Conservation (phyloP, 2,888 invertebrate species). For the Chymomyza fuscimana region DNA sequence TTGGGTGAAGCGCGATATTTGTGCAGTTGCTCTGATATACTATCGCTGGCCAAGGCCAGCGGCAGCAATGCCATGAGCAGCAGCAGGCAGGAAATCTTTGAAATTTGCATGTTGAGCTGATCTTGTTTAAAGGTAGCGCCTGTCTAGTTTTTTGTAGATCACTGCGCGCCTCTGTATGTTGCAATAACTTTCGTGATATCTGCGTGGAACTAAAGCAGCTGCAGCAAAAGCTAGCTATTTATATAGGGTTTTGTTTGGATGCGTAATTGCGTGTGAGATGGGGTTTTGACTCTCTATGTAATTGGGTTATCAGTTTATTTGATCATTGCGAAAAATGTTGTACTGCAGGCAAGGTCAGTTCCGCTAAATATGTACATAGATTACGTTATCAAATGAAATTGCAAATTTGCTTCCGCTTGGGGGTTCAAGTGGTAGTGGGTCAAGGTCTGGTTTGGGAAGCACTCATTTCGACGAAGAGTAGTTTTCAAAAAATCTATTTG, state of each 20-base stretch:
- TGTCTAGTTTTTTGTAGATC: constrained; percentile 44
- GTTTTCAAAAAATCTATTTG: no score
- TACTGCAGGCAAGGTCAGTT: constrained; percentile 28
- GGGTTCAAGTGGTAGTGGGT: constrained; percentile 41
- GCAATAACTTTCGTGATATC: constrained; percentile 39
- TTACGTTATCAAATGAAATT: constrained; percentile 37
- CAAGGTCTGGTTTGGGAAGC: constrained; percentile 12
- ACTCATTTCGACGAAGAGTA: no score
- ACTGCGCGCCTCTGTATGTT: constrained; percentile 52
- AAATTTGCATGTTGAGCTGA: background rate
- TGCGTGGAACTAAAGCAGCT: constrained; percentile 18
- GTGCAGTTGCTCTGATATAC: constrained; percentile 10
- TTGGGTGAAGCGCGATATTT: constrained; percentile 62
- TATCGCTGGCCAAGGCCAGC: constrained; percentile 10
- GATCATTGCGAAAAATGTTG: constrained; percentile 32
- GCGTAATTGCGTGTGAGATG: background rate
- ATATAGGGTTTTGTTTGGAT: constrained; percentile 37
- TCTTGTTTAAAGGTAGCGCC: constrained; percentile 42
- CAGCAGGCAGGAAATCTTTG: background rate
- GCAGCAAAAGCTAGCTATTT: constrained; percentile 19
- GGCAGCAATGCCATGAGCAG: constrained; percentile 13
- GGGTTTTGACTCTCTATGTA: constrained; percentile 4
- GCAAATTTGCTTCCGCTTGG: constrained; percentile 44
- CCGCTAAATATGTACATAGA: constrained; percentile 37
- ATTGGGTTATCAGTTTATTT: constrained; percentile 42